Percentiles rank a stretch among this genome's conserved stretches.
phyloP scores from a whole-genome alignment of 2,888 invertebrate species.

The Crossocerus cetratus region DNA sequence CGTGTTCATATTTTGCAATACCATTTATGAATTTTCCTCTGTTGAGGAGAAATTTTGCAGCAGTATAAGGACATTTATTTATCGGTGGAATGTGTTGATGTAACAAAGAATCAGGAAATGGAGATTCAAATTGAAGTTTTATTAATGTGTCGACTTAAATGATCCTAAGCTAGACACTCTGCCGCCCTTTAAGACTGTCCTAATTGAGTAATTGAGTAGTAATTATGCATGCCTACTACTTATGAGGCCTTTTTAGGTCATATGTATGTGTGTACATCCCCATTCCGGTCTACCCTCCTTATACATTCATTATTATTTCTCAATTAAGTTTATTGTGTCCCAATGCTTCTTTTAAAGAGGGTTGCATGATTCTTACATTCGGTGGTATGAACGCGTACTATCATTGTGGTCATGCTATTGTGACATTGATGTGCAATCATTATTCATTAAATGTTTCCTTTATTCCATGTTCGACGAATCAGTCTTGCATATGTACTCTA shows the following conservation, averaged over 20 bases:
- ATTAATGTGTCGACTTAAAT: too few species aligned
- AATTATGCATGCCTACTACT: conserved; percentile 34
- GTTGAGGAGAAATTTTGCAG: too few species aligned
- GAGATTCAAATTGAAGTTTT: too few species aligned
- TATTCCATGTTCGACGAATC: too few species aligned
- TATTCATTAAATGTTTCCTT: background rate
- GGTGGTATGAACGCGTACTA: conserved; percentile 22
- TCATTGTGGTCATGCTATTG: conserved; percentile 16
- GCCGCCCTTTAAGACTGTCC: too few species aligned
- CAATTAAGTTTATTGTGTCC: conserved; percentile 10
- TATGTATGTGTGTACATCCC: conserved; percentile 14
- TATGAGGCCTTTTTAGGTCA: conserved; percentile 9
- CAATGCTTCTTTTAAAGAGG: conserved; percentile 49
- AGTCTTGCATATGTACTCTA: too few species aligned
- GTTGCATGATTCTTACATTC: conserved; percentile 31
- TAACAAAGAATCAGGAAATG: too few species aligned
- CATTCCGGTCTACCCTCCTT: conserved; percentile 2
- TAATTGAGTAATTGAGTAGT: conserved; percentile 45
- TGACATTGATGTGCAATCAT: background rate
- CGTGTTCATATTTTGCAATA: too few species aligned
- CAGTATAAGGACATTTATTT: too few species aligned
- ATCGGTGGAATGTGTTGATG: too few species aligned
- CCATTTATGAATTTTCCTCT: too few species aligned
- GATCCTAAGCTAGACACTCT: too few species aligned
- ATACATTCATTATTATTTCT: conserved; percentile 22